Base-by-base conservation (phyloP, 2,797 vertebrate species). In the Spinus olivaceus region DNA sequence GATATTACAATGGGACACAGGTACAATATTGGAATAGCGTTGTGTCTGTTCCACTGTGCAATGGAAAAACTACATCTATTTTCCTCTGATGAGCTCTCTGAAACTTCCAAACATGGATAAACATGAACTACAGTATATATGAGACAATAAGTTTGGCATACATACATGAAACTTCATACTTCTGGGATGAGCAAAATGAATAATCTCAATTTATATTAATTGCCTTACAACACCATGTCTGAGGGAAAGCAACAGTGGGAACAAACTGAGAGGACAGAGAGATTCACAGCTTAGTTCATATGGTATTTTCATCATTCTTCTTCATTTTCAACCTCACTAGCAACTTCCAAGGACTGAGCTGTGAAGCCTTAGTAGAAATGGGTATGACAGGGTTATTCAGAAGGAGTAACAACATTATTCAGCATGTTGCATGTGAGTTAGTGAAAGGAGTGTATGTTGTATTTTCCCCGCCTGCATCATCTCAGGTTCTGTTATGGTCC, bases 41-140 rank as follows among this genome's bases (percentile, higher is more conserved):
- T 41, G 30, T 88, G 71, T 67, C 78, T 92, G 60, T 82, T 90
- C 78, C 69, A 35, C 54, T 72, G 61, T 66, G 51, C 49, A 74
- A 66, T 79, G 82, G 87, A 73, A 95, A 94, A 95, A 80, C 30
- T 28, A 2, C 59, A 56, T 61, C 70, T 78, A 0, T 73, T 86
- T 85, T 76, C 69, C 39, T 82, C 67, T 70, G 78, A 70, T 42
- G 77, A 94, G 50, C 41, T 86, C 81, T 77, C 74, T 95, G 63
- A 92, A 80, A 94, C 78, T 96, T 94, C 92, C 93, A 92, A 94
- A 81, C 81, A 95, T 91, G 86, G 96, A 74, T 91, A 96, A 96
- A 93, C 59, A 89, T 51, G 41, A 86, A 41, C 63, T 94, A 42
- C 77, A 88, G 46, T 51, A 56, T 57, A 65, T 74, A 83, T 91